phyloP scores from a whole-genome alignment of 37 sponge, comb jelly and placozoan genomes.

The Chondrosia reniformis region DNA sequence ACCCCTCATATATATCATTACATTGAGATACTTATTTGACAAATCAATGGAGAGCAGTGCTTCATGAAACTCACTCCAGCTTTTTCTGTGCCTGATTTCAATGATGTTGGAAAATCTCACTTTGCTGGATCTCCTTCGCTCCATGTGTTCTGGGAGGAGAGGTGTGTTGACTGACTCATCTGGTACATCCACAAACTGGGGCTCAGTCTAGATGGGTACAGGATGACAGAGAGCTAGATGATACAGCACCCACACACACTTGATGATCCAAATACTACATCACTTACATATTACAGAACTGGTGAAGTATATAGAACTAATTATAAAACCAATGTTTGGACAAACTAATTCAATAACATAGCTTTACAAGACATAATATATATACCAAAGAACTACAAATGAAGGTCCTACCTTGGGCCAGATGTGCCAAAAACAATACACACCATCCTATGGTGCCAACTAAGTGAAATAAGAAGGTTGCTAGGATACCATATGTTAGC shows the following conservation, averaged over 20 bases:
- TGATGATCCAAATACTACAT: no score
- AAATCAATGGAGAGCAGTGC: no score
- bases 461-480: no score
- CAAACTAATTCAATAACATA: no score
- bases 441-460: no score
- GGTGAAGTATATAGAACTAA: no score
- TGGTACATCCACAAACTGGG: not conserved
- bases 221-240: not conserved
- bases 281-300: no score
- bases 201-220: slow-evolving; percentile 13
- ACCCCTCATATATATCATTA: no score
- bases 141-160: not conserved
- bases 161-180: not conserved
- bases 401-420: not conserved
- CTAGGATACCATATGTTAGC: no score
- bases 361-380: no score
- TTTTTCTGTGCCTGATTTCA: slow-evolving; percentile 51
- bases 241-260: slow-evolving; percentile 8
- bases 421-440: not conserved
- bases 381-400: not conserved
- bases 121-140: not conserved
- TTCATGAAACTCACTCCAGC: slow-evolving; percentile 9
- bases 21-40: no score
- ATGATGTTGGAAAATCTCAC: slow-evolving; percentile 50
- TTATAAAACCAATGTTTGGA: no score